These are phyloP conservation scores for Brachionus angularis DNA, from an alignment of 1,140 invertebrate genomes.

Conservation along the genomic window DNA sequence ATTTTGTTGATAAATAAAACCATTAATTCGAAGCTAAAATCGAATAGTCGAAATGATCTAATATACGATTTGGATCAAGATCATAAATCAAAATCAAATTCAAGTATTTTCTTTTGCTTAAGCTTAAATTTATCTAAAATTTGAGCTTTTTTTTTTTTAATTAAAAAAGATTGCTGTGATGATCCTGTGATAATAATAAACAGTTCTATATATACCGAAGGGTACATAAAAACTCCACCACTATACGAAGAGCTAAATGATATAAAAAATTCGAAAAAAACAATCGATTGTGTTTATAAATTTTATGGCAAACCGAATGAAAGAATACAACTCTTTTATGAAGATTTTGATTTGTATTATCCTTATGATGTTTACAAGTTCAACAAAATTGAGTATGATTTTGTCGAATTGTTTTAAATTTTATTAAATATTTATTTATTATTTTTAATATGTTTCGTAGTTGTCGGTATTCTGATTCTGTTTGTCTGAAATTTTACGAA, in stretches of 20 bases:
- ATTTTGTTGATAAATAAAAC: too few species aligned
- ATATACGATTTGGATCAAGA: too few species aligned
- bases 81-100: too few species aligned
- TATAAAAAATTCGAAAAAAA: background rate
- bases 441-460: background rate
- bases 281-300: slow-evolving; percentile 34
- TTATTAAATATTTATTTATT: background rate
- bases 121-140: too few species aligned
- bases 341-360: slow-evolving; percentile 32
- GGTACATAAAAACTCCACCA: slow-evolving; percentile 28
- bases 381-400: slow-evolving; percentile 42
- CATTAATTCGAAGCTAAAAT: too few species aligned
- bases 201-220: background rate
- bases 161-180: slow-evolving; percentile 35
- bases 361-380: slow-evolving; percentile 42
- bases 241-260: slow-evolving; percentile 18
- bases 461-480: slow-evolving; percentile 39
- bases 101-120: too few species aligned
- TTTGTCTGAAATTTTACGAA: slow-evolving; percentile 41
- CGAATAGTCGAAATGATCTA: too few species aligned
- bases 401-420: too few species aligned
- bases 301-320: slow-evolving; percentile 30
- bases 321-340: slow-evolving; percentile 22
- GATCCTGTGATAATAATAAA: slow-evolving; percentile 6
- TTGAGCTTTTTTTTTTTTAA: background rate